phyloP scores from a whole-genome alignment of 2,797 vertebrate species.

The Rhinella marina region DNA sequence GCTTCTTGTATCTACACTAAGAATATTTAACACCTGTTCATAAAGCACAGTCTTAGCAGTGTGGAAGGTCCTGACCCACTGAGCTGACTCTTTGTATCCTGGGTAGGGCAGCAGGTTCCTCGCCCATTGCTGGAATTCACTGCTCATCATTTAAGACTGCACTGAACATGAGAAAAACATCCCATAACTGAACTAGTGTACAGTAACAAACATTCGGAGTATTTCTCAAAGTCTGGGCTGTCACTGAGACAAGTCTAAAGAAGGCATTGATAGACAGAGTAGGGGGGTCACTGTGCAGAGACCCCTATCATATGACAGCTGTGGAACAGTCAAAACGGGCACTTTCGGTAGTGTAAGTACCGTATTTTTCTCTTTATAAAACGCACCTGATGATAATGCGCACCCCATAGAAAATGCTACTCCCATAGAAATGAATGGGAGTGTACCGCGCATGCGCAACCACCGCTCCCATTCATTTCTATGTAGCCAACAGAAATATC shows the following conservation, averaged over 20 bases:
- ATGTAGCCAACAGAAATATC: too few relatives aligned
- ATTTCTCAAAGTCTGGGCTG: not conserved
- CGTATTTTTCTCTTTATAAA: too few relatives aligned
- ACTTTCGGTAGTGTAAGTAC: too few relatives aligned
- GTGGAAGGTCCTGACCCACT: slow-evolving; percentile 62
- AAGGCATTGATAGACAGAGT: not conserved
- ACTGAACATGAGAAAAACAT: not conserved
- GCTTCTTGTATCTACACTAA: not conserved
- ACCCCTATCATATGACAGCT: too few relatives aligned
- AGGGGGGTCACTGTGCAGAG: not conserved
- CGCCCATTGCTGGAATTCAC: slow-evolving; percentile 50
- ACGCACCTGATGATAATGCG: too few relatives aligned
- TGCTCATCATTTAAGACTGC: slow-evolving; percentile 39
- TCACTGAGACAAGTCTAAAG: not conserved
- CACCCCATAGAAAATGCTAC: too few relatives aligned
- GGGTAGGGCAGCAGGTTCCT: slow-evolving; percentile 46
- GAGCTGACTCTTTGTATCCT: slow-evolving; percentile 43
- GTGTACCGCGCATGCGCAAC: too few relatives aligned
- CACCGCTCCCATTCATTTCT: too few relatives aligned
- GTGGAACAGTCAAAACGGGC: too few relatives aligned
- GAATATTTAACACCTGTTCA: slow-evolving; percentile 4
- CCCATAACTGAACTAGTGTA: slow-evolving; percentile 5
- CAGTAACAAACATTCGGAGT: not conserved
- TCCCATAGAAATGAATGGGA: too few relatives aligned
- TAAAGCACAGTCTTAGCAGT: slow-evolving; percentile 1